Evolutionary conservation across 2,113 vertebrate species (phyloP).

Genomic region (Leptobrachium leishanense): DNA sequence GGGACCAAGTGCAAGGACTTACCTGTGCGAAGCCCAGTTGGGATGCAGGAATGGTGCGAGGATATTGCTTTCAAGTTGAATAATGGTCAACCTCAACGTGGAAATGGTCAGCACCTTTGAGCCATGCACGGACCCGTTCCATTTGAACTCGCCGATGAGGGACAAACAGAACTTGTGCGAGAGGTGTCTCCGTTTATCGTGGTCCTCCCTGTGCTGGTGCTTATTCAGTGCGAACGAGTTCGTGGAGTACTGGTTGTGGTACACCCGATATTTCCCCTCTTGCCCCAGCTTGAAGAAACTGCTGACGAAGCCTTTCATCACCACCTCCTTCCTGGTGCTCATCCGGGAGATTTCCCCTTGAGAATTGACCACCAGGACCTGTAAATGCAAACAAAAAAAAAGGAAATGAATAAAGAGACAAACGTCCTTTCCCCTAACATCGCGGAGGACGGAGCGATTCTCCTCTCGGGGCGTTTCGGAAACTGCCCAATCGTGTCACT

Average conservation of each 20-base stretch:
- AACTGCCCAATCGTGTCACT: no score
- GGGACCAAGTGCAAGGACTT: constrained; percentile 26
- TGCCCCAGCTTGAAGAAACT: constrained; percentile 89
- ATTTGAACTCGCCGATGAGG: constrained; percentile 92
- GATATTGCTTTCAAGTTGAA: constrained; percentile 92
- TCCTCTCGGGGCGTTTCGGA: no score
- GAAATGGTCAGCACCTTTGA: constrained; percentile 90
- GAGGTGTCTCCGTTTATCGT: constrained; percentile 94
- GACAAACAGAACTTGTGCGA: constrained; percentile 97
- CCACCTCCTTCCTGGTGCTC: constrained; percentile 81
- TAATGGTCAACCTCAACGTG: constrained; percentile 92
- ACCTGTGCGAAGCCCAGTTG: constrained; percentile 99
- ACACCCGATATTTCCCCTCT: constrained; percentile 96
- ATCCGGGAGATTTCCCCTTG: constrained; percentile 87
- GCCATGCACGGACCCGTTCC: constrained; percentile 95
- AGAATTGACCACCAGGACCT: constrained; percentile 88
- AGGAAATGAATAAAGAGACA: constrained; percentile 28
- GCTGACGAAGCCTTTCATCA: constrained; percentile 84
- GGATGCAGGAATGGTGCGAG: constrained; percentile 94
- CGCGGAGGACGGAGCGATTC: no score
- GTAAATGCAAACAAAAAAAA: constrained; percentile 43
- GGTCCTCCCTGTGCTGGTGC: constrained; percentile 96
- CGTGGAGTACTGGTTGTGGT: constrained; percentile 96
- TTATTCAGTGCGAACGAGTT: constrained; percentile 96
- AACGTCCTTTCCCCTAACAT: neutral